Conservation (phyloP, 2,797 vertebrate species). For the Peromyscus attwateri region DNA sequence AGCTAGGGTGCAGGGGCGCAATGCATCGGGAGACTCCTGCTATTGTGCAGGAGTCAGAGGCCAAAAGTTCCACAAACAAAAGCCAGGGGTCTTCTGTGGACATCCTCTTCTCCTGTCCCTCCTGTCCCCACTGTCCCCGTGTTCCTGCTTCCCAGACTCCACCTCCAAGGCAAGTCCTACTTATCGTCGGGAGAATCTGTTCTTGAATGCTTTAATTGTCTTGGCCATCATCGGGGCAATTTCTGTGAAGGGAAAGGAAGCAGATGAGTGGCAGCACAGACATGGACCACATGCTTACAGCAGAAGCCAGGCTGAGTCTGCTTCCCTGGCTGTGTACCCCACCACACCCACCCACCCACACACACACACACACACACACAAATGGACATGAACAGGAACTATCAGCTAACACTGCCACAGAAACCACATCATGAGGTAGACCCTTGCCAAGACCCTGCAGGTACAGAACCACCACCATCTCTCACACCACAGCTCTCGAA, state of each 20-base stretch:
- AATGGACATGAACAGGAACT: fast-evolving
- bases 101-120: constrained; percentile 3
- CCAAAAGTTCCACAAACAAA: constrained; percentile 78
- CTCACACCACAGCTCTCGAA: background rate
- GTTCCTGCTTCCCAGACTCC: constrained; percentile 75
- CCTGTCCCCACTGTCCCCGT: constrained; percentile 5
- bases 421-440: background rate
- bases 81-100: constrained; percentile 61
- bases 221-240: constrained; percentile 99
- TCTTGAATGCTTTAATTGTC: constrained; percentile 99
- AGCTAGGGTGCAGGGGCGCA: constrained; percentile 71
- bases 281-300: background rate
- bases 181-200: constrained; percentile 98
- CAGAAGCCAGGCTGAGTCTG: background rate
- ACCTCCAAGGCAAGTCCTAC: constrained; percentile 81
- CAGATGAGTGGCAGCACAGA: background rate
- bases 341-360: background rate
- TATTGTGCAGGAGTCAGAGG: constrained; percentile 75
- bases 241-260: constrained; percentile 89
- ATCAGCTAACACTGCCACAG: background rate
- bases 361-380: background rate
- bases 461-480: background rate
- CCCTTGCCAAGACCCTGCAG: background rate
- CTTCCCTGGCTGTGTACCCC: background rate
- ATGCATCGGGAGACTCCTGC: constrained; percentile 21